These are phyloP conservation scores for Sebastes alutus DNA, from an alignment of 2,797 vertebrate species.

Conservation along the genomic window DNA sequence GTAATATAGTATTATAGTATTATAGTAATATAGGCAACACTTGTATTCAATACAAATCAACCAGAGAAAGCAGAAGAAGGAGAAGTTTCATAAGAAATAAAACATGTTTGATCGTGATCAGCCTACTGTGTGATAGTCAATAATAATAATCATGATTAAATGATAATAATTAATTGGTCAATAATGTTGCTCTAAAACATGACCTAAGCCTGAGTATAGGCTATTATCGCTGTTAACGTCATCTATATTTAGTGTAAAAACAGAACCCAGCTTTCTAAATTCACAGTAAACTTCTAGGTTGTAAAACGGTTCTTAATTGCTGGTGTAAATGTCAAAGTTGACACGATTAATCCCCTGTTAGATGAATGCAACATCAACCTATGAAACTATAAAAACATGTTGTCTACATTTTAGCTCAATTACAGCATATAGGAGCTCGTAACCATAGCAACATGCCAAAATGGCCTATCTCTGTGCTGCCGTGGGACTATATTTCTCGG, in stretches of 20 bases:
- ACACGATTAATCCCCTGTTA: neutral
- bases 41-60: neutral
- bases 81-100: neutral
- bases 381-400: neutral
- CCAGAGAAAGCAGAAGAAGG: neutral
- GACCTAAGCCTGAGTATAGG: neutral
- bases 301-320: neutral
- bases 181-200: neutral
- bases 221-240: too few species aligned
- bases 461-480: neutral
- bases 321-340: neutral
- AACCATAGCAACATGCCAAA: conserved; percentile 34
- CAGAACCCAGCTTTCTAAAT: rapidly evolving
- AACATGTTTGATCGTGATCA: neutral
- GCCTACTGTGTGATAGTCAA: neutral
- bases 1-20: too few species aligned
- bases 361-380: conserved; percentile 35
- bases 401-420: neutral
- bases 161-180: too few species aligned
- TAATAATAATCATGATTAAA: neutral
- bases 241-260: neutral
- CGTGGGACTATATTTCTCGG: conserved; percentile 46
- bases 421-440: conserved; percentile 17
- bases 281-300: neutral
- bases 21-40: neutral